These are phyloP conservation scores for Flexamia atlantica DNA, from an alignment of 2,888 invertebrate species.

Conservation along the genomic window DNA sequence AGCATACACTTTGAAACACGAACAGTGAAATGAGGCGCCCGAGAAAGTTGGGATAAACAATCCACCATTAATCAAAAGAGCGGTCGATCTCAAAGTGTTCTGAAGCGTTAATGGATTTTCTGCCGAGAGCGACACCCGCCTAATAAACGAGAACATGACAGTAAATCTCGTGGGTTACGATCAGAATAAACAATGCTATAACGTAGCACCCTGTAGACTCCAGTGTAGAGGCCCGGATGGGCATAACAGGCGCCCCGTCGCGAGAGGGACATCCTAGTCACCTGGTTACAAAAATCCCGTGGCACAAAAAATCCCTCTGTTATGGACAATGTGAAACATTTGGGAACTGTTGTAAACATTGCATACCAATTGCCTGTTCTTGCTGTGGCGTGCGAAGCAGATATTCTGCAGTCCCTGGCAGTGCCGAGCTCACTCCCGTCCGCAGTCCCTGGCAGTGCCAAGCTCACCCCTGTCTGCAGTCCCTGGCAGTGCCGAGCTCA, in stretches of 20 bases:
- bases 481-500: too few species aligned
- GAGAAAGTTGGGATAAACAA: conserved; percentile 18
- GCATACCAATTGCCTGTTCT: too few species aligned
- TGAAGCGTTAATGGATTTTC: conserved; percentile 40
- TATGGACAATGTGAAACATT: too few species aligned
- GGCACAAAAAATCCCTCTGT: background rate
- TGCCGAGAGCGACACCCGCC: conserved; percentile 8
- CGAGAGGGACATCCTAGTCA: background rate
- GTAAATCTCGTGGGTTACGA: conserved; percentile 29
- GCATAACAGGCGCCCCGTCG: background rate
- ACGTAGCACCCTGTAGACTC: conserved; percentile 27
- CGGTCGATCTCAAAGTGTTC: conserved; percentile 15
- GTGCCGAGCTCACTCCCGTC: too few species aligned
- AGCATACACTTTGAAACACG: too few species aligned
- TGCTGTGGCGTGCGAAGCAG: too few species aligned
- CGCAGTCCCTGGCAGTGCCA: too few species aligned
- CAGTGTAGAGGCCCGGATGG: background rate
- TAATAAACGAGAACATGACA: conserved; percentile 30
- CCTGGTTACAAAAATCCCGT: conserved; percentile 3
- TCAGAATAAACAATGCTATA: conserved; percentile 29
- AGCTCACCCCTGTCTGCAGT: too few species aligned
- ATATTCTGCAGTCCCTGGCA: too few species aligned
- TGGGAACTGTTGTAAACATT: too few species aligned
- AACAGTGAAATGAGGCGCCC: background rate
- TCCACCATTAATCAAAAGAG: conserved; percentile 30